Conservation (phyloP, 2,888 invertebrate genomes). For the Nomada lathburiana region DNA sequence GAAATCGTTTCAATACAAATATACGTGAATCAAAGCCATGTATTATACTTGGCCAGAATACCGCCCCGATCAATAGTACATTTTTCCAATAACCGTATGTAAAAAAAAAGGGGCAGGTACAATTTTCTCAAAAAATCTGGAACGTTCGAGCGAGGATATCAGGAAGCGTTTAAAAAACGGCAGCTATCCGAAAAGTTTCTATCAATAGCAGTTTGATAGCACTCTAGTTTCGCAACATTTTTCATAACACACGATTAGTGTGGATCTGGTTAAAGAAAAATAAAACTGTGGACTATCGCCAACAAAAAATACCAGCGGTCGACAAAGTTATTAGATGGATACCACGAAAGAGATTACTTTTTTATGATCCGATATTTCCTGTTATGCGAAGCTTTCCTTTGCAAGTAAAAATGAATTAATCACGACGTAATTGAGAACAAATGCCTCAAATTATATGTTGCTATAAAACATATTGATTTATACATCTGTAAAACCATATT, state of each 20-base stretch:
- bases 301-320: not conserved
- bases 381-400: too few relatives aligned
- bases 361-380: too few relatives aligned
- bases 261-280: not conserved
- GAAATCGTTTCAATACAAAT: conserved; percentile 4
- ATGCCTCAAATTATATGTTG: not conserved
- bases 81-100: not conserved
- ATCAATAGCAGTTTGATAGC: not conserved
- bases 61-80: not conserved
- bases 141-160: not conserved
- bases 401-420: too few relatives aligned
- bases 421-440: too few relatives aligned
- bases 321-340: not conserved
- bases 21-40: not conserved
- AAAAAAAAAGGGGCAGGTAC: not conserved
- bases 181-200: not conserved
- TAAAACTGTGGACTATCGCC: not conserved
- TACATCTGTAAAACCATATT: not conserved
- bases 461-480: not conserved
- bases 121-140: not conserved
- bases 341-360: too few relatives aligned
- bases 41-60: not conserved
- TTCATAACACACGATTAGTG: not conserved
- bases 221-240: not conserved
- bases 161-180: not conserved